Conservation (phyloP, 2,113 vertebrate species). For the Tinamus guttatus region DNA sequence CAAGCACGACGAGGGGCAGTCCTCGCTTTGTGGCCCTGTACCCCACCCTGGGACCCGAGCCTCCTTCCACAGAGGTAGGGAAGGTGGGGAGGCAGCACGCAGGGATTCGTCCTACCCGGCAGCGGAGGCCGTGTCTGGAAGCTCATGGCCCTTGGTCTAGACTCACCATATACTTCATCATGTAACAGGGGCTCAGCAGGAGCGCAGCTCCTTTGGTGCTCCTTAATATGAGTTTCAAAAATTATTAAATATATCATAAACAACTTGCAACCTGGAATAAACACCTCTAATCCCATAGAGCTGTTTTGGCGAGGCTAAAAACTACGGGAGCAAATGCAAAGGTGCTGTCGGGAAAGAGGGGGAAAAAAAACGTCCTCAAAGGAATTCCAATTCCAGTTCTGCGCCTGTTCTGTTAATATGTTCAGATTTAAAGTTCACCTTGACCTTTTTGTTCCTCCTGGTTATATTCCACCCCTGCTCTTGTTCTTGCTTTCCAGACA, state of each 20-base stretch:
- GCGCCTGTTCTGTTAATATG: background rate
- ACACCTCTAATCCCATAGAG: slow-evolving; percentile 67
- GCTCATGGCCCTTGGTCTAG: slow-evolving; percentile 63
- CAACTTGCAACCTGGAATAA: slow-evolving; percentile 70
- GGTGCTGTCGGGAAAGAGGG: background rate
- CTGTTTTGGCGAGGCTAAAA: slow-evolving; percentile 49
- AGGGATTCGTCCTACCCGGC: slow-evolving; percentile 57
- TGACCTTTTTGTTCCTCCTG: background rate
- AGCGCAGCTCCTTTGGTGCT: slow-evolving; percentile 62
- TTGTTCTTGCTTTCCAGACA: background rate
- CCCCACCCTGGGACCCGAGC: background rate
- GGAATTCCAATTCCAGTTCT: background rate
- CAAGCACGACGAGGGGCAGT: background rate
- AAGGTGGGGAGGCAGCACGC: slow-evolving; percentile 51
- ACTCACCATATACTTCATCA: slow-evolving; percentile 67
- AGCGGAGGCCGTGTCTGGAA: slow-evolving; percentile 37
- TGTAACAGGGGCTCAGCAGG: slow-evolving; percentile 63
- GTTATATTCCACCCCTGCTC: background rate
- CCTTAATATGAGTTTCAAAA: slow-evolving; percentile 60
- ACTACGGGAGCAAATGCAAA: slow-evolving; percentile 8
- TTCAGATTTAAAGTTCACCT: background rate
- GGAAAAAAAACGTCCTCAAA: background rate
- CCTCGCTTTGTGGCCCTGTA: background rate
- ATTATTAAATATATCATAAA: slow-evolving; percentile 75
- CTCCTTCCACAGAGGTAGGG: background rate